phyloP scores from a whole-genome alignment of 1,140 invertebrate species.

The Theocolax elegans region DNA sequence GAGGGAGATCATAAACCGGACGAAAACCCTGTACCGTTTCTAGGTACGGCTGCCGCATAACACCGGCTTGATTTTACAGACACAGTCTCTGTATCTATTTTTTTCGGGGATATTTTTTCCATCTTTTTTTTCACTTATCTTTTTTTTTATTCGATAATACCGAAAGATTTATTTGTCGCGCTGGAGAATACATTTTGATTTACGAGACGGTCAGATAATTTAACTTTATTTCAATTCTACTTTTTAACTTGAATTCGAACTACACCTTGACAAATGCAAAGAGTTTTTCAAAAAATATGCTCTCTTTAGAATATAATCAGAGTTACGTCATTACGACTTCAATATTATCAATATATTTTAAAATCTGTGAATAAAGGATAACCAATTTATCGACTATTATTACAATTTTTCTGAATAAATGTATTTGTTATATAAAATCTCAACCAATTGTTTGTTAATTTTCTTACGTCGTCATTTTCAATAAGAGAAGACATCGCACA shows the following conservation, averaged over 20 bases:
- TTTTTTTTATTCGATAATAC: conserved; percentile 28
- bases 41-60: conserved; percentile 1
- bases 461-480: too few species aligned
- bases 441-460: too few species aligned
- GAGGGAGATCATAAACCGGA: conserved; percentile 29
- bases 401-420: too few species aligned
- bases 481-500: too few species aligned
- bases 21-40: conserved; percentile 2
- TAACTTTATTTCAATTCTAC: conserved; percentile 27
- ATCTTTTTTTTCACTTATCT: conserved; percentile 6
- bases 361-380: too few species aligned
- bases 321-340: too few species aligned
- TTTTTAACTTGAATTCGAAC: neutral
- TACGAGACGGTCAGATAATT: conserved; percentile 24
- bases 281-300: too few species aligned
- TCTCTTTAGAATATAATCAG: too few species aligned
- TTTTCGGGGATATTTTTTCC: neutral
- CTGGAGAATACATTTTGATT: conserved; percentile 14
- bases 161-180: conserved; percentile 30
- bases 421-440: too few species aligned
- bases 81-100: neutral
- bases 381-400: too few species aligned
- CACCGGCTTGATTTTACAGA: conserved; percentile 23
- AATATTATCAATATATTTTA: too few species aligned
- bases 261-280: too few species aligned